Percentiles rank a stretch among this genome's conserved stretches.
Conservation (phyloP, 2,888 invertebrate species). For the Lysandra bellargus region DNA sequence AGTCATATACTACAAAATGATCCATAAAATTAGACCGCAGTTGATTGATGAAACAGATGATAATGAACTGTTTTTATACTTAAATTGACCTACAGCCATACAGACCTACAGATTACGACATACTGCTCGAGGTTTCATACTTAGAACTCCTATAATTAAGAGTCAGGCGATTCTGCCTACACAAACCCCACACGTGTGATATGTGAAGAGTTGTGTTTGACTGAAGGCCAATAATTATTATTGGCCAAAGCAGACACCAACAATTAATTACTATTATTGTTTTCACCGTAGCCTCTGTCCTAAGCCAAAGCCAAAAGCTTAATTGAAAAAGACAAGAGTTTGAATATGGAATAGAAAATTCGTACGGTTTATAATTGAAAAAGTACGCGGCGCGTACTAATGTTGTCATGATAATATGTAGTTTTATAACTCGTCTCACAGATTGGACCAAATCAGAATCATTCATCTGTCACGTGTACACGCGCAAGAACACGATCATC, state of each 20-base stretch:
- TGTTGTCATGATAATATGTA: too few relatives aligned
- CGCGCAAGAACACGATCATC: background rate
- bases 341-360: too few relatives aligned
- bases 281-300: too few relatives aligned
- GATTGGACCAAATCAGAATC: background rate
- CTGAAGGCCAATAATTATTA: background rate
- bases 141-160: background rate
- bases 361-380: too few relatives aligned
- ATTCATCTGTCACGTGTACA: background rate
- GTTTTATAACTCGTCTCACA: background rate
- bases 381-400: too few relatives aligned
- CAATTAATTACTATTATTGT: too few relatives aligned
- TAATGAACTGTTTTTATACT: constrained; percentile 21
- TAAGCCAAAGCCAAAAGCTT: too few relatives aligned
- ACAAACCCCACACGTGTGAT: background rate
- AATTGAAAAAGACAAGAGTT: too few relatives aligned
- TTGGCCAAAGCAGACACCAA: background rate
- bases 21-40: background rate
- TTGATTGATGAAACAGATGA: constrained; percentile 14
- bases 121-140: background rate
- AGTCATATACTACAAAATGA: constrained; percentile 11
- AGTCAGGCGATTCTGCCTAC: background rate
- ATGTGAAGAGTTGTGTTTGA: background rate
- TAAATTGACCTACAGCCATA: constrained; percentile 11
- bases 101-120: constrained; percentile 3